These are phyloP conservation scores for Ephialtes manifestator DNA, from an alignment of 2,888 invertebrate species.

Conservation along the genomic window DNA sequence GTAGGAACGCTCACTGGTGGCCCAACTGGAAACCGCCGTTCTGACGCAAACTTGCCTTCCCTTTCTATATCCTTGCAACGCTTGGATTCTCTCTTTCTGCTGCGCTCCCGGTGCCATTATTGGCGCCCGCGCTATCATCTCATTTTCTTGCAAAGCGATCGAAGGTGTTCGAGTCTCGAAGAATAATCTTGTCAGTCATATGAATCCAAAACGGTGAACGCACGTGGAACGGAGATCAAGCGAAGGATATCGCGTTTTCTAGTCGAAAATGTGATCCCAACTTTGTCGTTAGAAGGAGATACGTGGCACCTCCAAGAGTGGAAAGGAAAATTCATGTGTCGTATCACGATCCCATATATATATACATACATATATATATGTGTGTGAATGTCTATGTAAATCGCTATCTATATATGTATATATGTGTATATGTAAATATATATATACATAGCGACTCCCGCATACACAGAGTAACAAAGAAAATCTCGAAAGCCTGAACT, in stretches of 20 bases:
- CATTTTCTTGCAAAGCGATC: conserved; percentile 34
- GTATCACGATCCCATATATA: neutral
- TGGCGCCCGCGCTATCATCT: neutral
- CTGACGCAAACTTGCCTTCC: conserved; percentile 66
- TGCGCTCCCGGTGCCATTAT: neutral
- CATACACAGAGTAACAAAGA: conserved; percentile 16
- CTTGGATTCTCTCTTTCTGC: conserved; percentile 32
- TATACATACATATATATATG: too few relatives aligned
- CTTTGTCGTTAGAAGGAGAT: neutral
- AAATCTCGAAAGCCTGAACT: conserved; percentile 25
- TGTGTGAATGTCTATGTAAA: too few relatives aligned
- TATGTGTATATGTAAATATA: too few relatives aligned
- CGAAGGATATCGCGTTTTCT: neutral
- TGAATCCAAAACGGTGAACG: neutral
- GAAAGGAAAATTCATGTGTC: conserved; percentile 12
- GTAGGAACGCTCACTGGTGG: conserved; percentile 87
- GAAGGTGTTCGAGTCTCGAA: neutral
- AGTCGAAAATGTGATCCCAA: neutral
- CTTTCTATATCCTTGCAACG: conserved; percentile 60
- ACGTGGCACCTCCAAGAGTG: neutral
- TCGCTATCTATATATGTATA: too few relatives aligned
- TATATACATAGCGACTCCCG: neutral
- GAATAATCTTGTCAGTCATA: conserved; percentile 22
- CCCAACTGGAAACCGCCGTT: conserved; percentile 70
- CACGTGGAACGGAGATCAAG: neutral